A percentile compares a stretch with the other conserved stretches of the same genome.
Conservation (phyloP, 2,797 vertebrate species). For the Alectoris magna region DNA sequence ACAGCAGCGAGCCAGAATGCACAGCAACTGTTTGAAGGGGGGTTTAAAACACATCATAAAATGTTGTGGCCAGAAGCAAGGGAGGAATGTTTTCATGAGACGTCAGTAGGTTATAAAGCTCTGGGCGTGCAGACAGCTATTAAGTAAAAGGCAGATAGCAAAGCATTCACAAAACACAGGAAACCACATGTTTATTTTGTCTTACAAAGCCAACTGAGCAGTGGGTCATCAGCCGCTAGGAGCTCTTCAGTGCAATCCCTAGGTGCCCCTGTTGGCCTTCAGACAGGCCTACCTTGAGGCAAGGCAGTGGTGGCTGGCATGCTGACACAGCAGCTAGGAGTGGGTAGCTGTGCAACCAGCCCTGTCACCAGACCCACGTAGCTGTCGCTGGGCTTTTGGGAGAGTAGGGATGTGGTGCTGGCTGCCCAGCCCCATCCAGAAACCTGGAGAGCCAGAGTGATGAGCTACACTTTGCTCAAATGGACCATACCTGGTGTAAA, state of each 20-base stretch:
- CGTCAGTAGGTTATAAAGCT: constrained; percentile 3
- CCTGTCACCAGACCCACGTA: not conserved
- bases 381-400: not conserved
- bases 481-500: not conserved
- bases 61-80: constrained; percentile 54
- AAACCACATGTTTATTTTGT: constrained; percentile 53
- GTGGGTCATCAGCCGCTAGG: not conserved
- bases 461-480: not conserved
- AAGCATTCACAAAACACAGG: constrained; percentile 21
- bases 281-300: rapidly evolving
- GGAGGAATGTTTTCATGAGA: constrained; percentile 65
- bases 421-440: rapidly evolving
- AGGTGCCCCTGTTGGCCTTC: not conserved
- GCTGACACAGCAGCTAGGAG: not conserved
- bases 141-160: constrained; percentile 42
- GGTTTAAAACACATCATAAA: constrained; percentile 57
- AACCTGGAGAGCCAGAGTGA: not conserved
- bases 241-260: not conserved
- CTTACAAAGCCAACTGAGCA: not conserved
- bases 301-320: not conserved
- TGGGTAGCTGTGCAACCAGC: not conserved
- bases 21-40: constrained; percentile 62
- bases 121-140: constrained; percentile 41
- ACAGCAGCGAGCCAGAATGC: constrained; percentile 15
- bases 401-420: not conserved